These are phyloP conservation scores for Cyprinodon diabolis DNA, from an alignment of 2,797 vertebrate genomes.

Conservation along the genomic window DNA sequence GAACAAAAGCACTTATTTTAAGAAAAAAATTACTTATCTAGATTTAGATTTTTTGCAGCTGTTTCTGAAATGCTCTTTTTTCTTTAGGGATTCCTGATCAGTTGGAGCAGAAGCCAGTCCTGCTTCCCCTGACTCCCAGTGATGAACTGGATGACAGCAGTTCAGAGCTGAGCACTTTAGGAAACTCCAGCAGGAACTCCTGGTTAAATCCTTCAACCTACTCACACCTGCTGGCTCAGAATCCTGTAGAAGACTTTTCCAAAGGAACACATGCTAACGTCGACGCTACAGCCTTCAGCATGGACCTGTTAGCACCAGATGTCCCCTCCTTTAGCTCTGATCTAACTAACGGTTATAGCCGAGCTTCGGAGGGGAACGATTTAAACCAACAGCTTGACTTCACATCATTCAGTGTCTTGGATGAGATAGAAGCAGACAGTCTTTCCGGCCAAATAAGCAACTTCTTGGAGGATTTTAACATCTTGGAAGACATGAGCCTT, in stretches of 20 bases:
- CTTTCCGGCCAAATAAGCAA: constrained; percentile 67
- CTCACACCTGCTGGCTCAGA: constrained; percentile 32
- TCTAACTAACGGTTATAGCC: constrained; percentile 14
- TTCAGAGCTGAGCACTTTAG: constrained; percentile 14
- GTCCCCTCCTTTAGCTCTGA: constrained; percentile 7
- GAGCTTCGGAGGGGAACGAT: constrained; percentile 4
- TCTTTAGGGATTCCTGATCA: constrained; percentile 9
- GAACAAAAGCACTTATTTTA: too few species aligned
- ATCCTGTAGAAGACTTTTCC: constrained; percentile 30
- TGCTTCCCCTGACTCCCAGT: constrained; percentile 73
- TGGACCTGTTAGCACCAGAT: constrained; percentile 34
- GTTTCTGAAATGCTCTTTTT: neutral
- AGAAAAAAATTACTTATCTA: too few species aligned
- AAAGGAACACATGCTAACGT: constrained; percentile 25
- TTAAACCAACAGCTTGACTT: constrained; percentile 5
- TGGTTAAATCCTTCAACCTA: constrained; percentile 21
- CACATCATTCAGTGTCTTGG: too few species aligned
- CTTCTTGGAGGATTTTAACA: constrained; percentile 73
- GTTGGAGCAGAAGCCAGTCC: constrained; percentile 52
- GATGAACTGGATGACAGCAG: constrained; percentile 48
- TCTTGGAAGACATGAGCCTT: constrained; percentile 89
- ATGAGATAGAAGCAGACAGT: constrained; percentile 41
- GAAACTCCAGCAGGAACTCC: neutral
- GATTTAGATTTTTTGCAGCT: too few species aligned
- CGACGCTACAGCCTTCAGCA: constrained; percentile 4